phyloP scores from a whole-genome alignment of 2,888 invertebrate genomes.

The Aromia moschata region DNA sequence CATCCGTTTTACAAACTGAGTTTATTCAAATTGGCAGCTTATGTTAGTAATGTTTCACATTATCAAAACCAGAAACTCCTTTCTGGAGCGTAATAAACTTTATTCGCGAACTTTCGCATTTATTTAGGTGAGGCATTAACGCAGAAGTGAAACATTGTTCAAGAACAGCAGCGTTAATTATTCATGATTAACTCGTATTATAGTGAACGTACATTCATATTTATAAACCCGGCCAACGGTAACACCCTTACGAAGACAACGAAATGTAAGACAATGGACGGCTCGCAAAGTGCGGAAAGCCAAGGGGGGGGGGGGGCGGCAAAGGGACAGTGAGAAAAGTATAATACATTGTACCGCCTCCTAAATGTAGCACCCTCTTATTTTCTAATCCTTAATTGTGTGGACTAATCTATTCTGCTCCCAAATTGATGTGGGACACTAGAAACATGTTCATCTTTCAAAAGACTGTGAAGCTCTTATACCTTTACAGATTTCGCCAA shows the following conservation, averaged over 20 bases:
- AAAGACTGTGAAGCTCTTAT: too few species aligned
- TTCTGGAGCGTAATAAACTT: conserved; percentile 11
- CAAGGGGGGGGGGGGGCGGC: too few species aligned
- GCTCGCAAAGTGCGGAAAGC: conserved; percentile 1
- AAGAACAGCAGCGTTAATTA: conserved; percentile 24
- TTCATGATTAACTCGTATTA: conserved; percentile 26
- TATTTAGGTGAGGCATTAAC: conserved; percentile 20
- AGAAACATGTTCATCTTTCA: too few species aligned
- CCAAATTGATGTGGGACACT: too few species aligned
- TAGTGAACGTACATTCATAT: conserved; percentile 27
- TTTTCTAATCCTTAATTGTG: too few species aligned
- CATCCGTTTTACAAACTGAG: too few species aligned
- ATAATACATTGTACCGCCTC: too few species aligned
- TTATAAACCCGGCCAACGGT: conserved; percentile 21
- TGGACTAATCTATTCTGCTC: too few species aligned
- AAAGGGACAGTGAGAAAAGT: not conserved
- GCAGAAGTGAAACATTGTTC: conserved; percentile 24
- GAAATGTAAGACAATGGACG: conserved; percentile 9
- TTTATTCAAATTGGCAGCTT: too few species aligned
- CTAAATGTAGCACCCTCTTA: too few species aligned
- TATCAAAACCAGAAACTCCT: conserved; percentile 9
- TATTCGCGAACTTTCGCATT: conserved; percentile 10
- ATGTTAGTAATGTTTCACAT: not conserved
- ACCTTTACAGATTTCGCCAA: too few species aligned
- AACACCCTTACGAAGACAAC: conserved; percentile 3